Evolutionary conservation across 2,797 vertebrate genomes (phyloP).

Genomic region (Amazona finschi): DNA sequence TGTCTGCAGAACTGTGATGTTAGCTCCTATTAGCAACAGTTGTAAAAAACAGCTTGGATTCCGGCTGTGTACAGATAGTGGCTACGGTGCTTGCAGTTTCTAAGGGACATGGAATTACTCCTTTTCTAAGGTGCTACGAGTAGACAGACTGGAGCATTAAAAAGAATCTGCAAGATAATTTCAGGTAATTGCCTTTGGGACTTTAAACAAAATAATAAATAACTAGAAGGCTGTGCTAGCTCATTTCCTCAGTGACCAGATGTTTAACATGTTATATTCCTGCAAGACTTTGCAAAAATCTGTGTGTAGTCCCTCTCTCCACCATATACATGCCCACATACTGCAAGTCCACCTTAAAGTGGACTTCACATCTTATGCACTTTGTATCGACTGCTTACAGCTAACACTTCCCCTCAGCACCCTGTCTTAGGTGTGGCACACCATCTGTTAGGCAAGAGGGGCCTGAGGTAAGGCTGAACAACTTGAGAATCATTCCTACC

Average conservation of each 20-base stretch:
- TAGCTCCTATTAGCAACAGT: not conserved
- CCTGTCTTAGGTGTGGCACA: not conserved
- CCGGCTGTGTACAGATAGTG: not conserved
- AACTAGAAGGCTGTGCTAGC: not conserved
- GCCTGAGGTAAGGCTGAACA: not conserved
- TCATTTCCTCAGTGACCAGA: not conserved
- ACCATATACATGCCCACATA: rapidly evolving
- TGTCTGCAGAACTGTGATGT: not conserved
- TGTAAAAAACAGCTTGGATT: not conserved
- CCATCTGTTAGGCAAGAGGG: not conserved
- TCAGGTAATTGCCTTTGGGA: not conserved
- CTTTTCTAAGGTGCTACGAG: not conserved
- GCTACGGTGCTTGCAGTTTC: not conserved
- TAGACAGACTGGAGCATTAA: not conserved
- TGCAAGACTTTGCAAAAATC: not conserved
- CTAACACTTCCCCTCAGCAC: not conserved
- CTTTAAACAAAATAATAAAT: not conserved
- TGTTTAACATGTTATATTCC: not conserved
- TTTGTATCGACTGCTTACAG: not conserved
- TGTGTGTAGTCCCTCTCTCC: not conserved
- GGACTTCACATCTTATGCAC: rapidly evolving
- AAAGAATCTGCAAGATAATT: not conserved
- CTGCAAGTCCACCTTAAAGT: not conserved
- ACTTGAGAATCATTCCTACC: not conserved
- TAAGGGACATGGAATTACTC: not conserved